A percentile compares a stretch with the other conserved stretches of the same genome.
Evolutionary conservation across 2,797 vertebrate species (phyloP).

Genomic region (Aotus griseimembra): DNA sequence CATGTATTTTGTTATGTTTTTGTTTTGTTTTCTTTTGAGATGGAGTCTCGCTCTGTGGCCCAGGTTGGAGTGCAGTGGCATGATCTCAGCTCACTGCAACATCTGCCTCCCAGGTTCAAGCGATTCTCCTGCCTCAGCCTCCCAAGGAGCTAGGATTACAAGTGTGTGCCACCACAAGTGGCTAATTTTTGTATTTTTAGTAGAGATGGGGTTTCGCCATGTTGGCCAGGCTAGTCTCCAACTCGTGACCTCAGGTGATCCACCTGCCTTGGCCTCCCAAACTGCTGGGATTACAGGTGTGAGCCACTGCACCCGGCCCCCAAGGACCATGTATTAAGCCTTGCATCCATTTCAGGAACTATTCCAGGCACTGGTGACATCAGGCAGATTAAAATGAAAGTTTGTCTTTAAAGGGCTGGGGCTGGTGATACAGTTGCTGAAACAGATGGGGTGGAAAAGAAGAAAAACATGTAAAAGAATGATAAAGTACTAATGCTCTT

Average conservation of each 20-base stretch:
- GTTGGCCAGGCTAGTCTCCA: background rate
- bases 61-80: background rate
- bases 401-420: background rate
- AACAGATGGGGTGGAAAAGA: background rate
- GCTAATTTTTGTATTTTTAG: background rate
- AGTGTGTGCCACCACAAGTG: background rate
- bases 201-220: background rate
- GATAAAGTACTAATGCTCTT: background rate
- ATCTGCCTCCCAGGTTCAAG: background rate
- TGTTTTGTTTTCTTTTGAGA: background rate
- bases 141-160: background rate
- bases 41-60: background rate
- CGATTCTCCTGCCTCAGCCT: background rate
- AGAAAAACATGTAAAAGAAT: background rate
- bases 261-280: background rate
- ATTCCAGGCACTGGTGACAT: background rate
- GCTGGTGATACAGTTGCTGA: background rate
- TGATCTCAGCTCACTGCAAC: background rate
- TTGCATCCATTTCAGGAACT: background rate
- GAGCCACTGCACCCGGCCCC: background rate
- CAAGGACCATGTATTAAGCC: background rate
- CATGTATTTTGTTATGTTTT: background rate
- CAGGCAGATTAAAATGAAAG: background rate
- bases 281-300: fast-evolving
- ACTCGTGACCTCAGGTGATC: background rate